phyloP scores from a whole-genome alignment of 2,888 invertebrate genomes.

The Yponomeuta plumbellus region DNA sequence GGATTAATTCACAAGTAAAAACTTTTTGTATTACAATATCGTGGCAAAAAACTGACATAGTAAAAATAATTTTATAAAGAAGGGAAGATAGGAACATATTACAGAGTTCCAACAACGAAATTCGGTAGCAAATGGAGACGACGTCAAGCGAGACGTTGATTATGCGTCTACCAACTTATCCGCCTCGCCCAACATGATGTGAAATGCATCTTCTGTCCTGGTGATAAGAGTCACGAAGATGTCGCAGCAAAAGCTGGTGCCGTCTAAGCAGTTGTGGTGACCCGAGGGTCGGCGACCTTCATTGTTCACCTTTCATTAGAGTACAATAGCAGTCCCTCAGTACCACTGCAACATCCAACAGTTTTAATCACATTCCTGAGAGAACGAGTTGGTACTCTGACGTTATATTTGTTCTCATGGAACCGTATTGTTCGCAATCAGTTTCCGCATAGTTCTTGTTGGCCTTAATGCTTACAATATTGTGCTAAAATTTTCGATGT shows the following conservation, averaged over 20 bases:
- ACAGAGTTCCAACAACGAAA: background rate
- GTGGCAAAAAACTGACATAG: background rate
- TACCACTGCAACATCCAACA: conserved; percentile 29
- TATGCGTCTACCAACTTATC: conserved; percentile 9
- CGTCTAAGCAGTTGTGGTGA: conserved; percentile 6
- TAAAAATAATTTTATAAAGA: background rate
- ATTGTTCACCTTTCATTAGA: conserved; percentile 65
- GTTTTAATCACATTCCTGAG: conserved; percentile 27
- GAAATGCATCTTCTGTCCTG: background rate
- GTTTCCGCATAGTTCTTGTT: background rate
- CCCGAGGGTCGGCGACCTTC: conserved; percentile 59
- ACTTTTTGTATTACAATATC: no score
- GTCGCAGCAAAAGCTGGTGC: background rate
- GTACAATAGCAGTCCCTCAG: conserved; percentile 49
- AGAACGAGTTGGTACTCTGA: conserved; percentile 16
- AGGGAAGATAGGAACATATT: background rate
- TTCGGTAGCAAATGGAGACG: conserved; percentile 6
- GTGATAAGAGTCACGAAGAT: background rate
- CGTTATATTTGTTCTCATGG: conserved; percentile 4
- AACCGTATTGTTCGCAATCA: background rate
- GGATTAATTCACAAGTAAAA: no score
- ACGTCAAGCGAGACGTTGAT: conserved; percentile 4
- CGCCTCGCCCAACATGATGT: no score
- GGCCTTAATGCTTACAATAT: background rate
- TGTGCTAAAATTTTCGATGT: no score